Evolutionary conservation across 2,888 invertebrate genomes (phyloP).

Genomic region (Eristalinus aeneus): DNA sequence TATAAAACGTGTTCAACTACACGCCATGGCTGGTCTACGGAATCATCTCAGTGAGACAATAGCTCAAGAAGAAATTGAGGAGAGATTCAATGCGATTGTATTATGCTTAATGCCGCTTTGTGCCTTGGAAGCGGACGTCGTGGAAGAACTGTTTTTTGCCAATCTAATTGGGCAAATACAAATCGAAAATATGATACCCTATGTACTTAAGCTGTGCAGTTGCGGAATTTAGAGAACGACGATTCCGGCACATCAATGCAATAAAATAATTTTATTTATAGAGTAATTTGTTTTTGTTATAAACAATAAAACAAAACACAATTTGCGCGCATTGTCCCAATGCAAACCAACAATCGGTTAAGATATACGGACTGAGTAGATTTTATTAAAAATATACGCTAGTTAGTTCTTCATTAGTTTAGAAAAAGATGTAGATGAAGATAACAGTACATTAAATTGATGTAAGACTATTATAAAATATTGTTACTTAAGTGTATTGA

Average conservation of each 20-base stretch:
- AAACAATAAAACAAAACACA: conserved; percentile 20
- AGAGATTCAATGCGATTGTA: conserved; percentile 82
- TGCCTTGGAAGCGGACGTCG: conserved; percentile 87
- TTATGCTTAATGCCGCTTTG: conserved; percentile 86
- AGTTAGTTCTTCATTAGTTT: conserved; percentile 51
- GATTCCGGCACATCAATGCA: conserved; percentile 55
- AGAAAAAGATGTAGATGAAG: background rate
- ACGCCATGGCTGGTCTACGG: conserved; percentile 75
- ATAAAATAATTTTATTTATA: conserved; percentile 54
- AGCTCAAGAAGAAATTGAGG: conserved; percentile 75
- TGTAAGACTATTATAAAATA: conserved; percentile 46
- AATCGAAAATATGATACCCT: conserved; percentile 97
- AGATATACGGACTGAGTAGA: conserved; percentile 70
- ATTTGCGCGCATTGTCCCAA: conserved; percentile 38
- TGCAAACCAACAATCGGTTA: conserved; percentile 53
- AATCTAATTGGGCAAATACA: conserved; percentile 95
- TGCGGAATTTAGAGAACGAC: conserved; percentile 55
- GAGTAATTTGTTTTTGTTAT: conserved; percentile 36
- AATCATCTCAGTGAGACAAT: conserved; percentile 70
- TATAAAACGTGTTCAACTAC: conserved; percentile 77
- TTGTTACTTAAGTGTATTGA: conserved; percentile 51
- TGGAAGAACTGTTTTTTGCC: conserved; percentile 96
- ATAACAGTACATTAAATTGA: conserved; percentile 37
- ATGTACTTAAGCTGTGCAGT: conserved; percentile 85
- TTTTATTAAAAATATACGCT: conserved; percentile 54